Conservation (phyloP, 2,113 vertebrate genomes). For the Gracilinanus agilis region DNA sequence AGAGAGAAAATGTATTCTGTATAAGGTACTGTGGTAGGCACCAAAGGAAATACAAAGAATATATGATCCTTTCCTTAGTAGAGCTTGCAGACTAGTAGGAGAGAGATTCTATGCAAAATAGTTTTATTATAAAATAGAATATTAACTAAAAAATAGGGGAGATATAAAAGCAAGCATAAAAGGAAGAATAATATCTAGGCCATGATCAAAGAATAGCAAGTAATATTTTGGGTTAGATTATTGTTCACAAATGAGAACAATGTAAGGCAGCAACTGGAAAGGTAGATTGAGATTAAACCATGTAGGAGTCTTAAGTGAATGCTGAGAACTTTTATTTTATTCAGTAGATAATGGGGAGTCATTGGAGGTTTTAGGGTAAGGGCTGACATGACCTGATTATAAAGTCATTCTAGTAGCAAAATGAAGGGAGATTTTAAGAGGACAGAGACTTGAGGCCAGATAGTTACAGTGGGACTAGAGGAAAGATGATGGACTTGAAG, state of each 20-base stretch:
- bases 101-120: neutral
- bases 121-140: neutral
- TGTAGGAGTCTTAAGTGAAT: neutral
- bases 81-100: neutral
- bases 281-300: neutral
- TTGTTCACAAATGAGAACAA: neutral
- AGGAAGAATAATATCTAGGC: neutral
- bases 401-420: neutral
- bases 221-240: neutral
- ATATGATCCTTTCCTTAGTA: neutral
- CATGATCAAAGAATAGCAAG: neutral
- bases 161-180: neutral
- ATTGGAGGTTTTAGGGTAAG: neutral
- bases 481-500: neutral
- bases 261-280: neutral
- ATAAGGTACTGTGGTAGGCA: neutral
- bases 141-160: neutral
- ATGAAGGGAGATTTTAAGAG: neutral
- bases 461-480: neutral
- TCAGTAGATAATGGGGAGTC: neutral
- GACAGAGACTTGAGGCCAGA: neutral
- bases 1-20: neutral
- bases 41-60: neutral
- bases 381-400: neutral
- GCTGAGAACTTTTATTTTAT: neutral